Base-by-base conservation (phyloP, 2,113 vertebrate genomes). In the Panurus biarmicus region DNA sequence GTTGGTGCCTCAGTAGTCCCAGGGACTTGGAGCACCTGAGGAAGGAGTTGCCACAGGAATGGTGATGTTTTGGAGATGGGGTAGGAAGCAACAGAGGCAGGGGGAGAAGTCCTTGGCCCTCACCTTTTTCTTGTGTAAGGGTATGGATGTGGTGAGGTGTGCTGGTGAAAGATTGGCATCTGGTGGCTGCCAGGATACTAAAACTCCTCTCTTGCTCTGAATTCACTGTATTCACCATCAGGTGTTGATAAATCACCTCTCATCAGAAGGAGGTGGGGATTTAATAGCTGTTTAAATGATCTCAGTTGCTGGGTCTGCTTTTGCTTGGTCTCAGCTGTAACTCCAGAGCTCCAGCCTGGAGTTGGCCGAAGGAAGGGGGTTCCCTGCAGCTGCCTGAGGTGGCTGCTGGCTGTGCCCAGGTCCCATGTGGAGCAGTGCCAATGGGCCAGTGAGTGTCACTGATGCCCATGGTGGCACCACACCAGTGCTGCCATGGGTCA, bases 361-460 rank as follows among this genome's bases (percentile, higher is more conserved):
- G 31, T 3, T 38, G 19, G 50, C 58, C 53, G 65, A 7, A 69
- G 75, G 38, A 33, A 29, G 48, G 18, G 16, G 10, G 6, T 40
- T 7, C 3, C 20, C 20, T 19, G 22, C 38, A 26, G 26, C 33
- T 31, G 6, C 10, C 16, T 48, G 75, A 33, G 36, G 79, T 23
- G 50, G 70, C 56, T 85, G 45, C 56, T 74, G 65, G 28, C 45
- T 53, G 44, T 11, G 7, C 20, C 35, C 20, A 11, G 35, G 31
- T 72, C 29, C 48, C 0, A 0, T 1, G 19, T 7, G 14, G 15
- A 66, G 29, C 1, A 0, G n/a, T 23, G 36, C 7, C 26, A 6
- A 20, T 7, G 29, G 22, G 40, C 54, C 44, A 9, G 54, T 0
- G 10, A 18, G 21, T 16, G 44, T 36, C 66, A 36, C 35, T 11